These are phyloP conservation scores for Neelides folsomi DNA, from an alignment of 2,888 invertebrate species.

Conservation along the genomic window DNA sequence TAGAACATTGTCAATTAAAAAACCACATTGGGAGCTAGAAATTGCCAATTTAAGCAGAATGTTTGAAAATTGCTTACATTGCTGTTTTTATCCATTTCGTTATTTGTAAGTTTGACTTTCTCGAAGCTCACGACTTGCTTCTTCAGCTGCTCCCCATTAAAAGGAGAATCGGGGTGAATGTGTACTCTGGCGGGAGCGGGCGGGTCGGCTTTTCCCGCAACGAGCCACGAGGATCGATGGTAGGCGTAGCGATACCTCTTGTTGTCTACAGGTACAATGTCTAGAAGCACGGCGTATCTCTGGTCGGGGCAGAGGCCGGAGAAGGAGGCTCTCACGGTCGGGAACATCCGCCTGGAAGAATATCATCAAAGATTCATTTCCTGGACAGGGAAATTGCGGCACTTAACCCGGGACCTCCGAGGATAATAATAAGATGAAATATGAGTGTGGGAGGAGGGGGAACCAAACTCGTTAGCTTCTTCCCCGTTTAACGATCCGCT, in stretches of 20 bases:
- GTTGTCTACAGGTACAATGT: conserved; percentile 66
- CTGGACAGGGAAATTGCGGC: conserved; percentile 7
- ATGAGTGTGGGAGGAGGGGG: no score
- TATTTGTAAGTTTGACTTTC: conserved; percentile 71
- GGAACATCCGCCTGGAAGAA: conserved; percentile 63
- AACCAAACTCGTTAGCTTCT: conserved; percentile 23
- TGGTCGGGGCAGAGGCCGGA: conserved; percentile 52
- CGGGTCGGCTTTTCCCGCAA: conserved; percentile 67
- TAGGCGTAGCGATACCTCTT: conserved; percentile 69
- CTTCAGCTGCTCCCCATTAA: conserved; percentile 59
- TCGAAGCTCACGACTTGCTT: conserved; percentile 70
- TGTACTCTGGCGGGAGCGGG: conserved; percentile 58
- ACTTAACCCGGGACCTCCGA: conserved; percentile 11
- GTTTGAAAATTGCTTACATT: conserved; percentile 45
- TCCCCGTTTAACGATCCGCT: conserved; percentile 24
- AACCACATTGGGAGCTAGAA: no score
- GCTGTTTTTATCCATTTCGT: conserved; percentile 64
- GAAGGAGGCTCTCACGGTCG: conserved; percentile 61
- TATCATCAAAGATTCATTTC: conserved; percentile 8
- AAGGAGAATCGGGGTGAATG: conserved; percentile 68
- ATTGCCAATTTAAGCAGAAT: background rate
- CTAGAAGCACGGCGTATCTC: conserved; percentile 59
- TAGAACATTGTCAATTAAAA: no score
- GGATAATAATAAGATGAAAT: background rate
- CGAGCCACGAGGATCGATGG: conserved; percentile 67